Evolutionary conservation across 1,140 invertebrate species (phyloP).

Genomic region (Bombus huntii): DNA sequence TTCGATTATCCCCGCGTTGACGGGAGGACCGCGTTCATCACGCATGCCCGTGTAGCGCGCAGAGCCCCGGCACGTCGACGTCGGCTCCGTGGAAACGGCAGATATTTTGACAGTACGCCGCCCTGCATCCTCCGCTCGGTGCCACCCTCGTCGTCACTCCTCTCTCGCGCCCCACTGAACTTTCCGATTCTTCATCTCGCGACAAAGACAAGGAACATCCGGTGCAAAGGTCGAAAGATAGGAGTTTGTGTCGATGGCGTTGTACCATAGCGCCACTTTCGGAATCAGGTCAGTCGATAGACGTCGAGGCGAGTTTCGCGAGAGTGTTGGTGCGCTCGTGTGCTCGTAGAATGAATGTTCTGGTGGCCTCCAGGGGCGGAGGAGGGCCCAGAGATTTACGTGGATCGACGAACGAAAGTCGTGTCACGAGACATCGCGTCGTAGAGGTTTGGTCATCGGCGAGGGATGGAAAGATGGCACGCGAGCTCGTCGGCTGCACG

Average conservation of each 20-base stretch:
- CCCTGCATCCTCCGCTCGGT: constrained; percentile 67
- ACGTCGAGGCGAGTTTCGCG: background rate
- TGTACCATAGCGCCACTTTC: constrained; percentile 42
- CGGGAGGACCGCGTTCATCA: constrained; percentile 55
- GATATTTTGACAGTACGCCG: constrained; percentile 77
- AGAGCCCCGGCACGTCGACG: constrained; percentile 9
- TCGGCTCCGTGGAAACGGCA: constrained; percentile 41
- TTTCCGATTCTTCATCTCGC: background rate
- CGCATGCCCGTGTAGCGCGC: constrained; percentile 71
- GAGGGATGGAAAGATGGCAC: constrained; percentile 21
- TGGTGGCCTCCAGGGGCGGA: background rate
- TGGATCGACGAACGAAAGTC: background rate
- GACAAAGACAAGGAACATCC: background rate
- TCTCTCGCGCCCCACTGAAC: background rate
- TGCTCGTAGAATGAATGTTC: constrained; percentile 7
- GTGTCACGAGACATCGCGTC: background rate
- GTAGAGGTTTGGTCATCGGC: background rate
- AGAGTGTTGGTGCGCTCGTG: constrained; percentile 34
- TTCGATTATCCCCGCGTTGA: constrained; percentile 57
- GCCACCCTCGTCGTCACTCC: constrained; percentile 25
- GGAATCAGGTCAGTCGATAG: constrained; percentile 76
- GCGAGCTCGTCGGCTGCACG: background rate
- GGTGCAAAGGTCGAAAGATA: too few species aligned
- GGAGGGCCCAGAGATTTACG: background rate
- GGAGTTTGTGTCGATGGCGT: background rate